Percentiles rank a stretch among this genome's conserved stretches.
Conservation (phyloP, 2,113 vertebrate genomes). For the Phaethornis superciliosus region DNA sequence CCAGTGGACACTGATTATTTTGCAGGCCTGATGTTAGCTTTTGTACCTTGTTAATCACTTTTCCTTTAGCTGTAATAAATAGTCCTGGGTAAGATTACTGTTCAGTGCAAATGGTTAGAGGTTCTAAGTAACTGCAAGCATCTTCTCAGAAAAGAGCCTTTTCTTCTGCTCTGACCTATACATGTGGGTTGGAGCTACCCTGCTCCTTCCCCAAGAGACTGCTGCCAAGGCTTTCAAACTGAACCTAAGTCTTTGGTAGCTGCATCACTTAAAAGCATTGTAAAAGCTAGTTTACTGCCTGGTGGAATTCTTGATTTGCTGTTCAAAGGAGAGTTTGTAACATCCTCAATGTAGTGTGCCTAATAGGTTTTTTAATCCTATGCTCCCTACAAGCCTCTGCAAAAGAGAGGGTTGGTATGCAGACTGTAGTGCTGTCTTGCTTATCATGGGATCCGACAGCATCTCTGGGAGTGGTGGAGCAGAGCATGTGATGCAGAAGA, state of each 20-base stretch:
- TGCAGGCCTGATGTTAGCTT: background rate
- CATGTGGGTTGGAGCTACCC: background rate
- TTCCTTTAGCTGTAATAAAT: background rate
- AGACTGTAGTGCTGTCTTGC: background rate
- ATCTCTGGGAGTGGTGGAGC: background rate
- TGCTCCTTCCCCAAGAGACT: background rate
- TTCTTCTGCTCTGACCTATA: background rate
- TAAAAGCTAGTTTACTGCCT: background rate
- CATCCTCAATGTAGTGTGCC: background rate
- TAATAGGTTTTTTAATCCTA: background rate
- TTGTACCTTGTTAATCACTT: background rate
- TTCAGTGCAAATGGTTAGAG: conserved; percentile 32
- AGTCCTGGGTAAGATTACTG: background rate
- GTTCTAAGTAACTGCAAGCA: background rate
- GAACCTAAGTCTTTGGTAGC: background rate
- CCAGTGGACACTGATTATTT: background rate
- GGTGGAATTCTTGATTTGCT: background rate
- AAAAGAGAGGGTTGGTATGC: background rate
- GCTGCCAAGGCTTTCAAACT: background rate
- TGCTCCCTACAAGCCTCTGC: background rate
- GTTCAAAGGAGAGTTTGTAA: background rate
- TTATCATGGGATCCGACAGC: background rate
- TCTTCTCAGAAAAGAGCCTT: background rate
- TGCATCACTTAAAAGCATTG: background rate
- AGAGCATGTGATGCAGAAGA: background rate